Evolutionary conservation across 2,888 invertebrate species (phyloP).

Genomic region (Podabrus alpinus): DNA sequence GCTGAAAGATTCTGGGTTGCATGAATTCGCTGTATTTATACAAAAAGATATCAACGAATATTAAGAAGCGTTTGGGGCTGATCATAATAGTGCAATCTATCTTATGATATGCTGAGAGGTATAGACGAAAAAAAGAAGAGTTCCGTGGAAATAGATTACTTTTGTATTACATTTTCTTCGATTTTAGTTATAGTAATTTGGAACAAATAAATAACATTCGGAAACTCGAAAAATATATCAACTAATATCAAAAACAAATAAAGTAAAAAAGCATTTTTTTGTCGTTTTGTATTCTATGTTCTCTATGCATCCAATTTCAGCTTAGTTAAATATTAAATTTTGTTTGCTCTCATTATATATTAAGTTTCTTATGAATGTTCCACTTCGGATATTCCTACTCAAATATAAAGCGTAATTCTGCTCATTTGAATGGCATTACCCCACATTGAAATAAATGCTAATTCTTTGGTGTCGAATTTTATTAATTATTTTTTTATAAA

Average conservation of each 20-base stretch:
- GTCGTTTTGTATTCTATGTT: background rate
- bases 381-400: too few species aligned
- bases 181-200: background rate
- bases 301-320: background rate
- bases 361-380: background rate
- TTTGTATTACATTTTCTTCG: too few species aligned
- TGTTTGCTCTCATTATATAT: background rate
- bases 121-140: too few species aligned
- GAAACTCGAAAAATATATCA: background rate
- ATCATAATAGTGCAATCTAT: too few species aligned
- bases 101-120: too few species aligned
- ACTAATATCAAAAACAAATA: background rate
- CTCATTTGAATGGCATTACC: background rate
- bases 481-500: background rate
- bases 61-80: too few species aligned
- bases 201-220: background rate
- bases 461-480: background rate
- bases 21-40: too few species aligned
- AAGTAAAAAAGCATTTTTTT: background rate
- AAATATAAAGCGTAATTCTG: background rate
- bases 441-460: background rate
- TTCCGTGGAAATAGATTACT: too few species aligned
- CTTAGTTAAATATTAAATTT: background rate
- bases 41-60: too few species aligned
- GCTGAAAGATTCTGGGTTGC: too few species aligned